Evolutionary conservation across 2,797 vertebrate genomes (phyloP), one percentile per base, ranked within the genome.

Genomic region (Cuculus canorus): DNA sequence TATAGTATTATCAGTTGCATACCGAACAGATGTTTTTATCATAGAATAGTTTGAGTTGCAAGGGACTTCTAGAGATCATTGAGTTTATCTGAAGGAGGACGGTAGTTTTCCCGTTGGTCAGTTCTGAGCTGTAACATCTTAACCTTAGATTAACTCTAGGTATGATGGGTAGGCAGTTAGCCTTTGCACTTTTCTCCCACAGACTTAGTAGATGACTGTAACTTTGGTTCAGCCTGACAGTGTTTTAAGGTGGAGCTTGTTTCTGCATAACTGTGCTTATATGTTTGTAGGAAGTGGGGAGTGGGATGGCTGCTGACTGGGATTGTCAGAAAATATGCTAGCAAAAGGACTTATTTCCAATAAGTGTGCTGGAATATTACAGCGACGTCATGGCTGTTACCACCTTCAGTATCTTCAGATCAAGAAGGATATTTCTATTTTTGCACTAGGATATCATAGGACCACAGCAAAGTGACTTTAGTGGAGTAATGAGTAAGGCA

Each of bases 201-300:
- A 10, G 73, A 9, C 59, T 72, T 2, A 1, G n/a, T 75, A 53
- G 71, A 30, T 0, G 3, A 70, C 48, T 0, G 2, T 53, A 73
- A 3, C 52, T 19, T 5, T 1, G 14, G 28, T 63, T 91, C 64
- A n/a, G 13, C 11, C 8, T 45, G 47, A 57, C 17, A 8, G 14
- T 0, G 0, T 61, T 30, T 47, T 71, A 52, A 33, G 11, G 24
- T 41, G 61, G 37, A 87, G 17, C 24, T 69, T 16, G 11, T 73
- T 86, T 68, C 17, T 86, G 61, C 27, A 43, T 47, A 61, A 4
- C 13, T 47, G 5, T 64, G 50, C 33, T 76, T 65, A 17, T 43
- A 5, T 79, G 6, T 39, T 48, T 70, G 56, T 17, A 18, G 81
- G 72, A 89, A 16, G 4, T 9, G 9, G 3, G 4, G 13, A 7